Evolutionary conservation across 1,140 invertebrate species (phyloP).

Genomic region (Chionoecetes opilio): DNA sequence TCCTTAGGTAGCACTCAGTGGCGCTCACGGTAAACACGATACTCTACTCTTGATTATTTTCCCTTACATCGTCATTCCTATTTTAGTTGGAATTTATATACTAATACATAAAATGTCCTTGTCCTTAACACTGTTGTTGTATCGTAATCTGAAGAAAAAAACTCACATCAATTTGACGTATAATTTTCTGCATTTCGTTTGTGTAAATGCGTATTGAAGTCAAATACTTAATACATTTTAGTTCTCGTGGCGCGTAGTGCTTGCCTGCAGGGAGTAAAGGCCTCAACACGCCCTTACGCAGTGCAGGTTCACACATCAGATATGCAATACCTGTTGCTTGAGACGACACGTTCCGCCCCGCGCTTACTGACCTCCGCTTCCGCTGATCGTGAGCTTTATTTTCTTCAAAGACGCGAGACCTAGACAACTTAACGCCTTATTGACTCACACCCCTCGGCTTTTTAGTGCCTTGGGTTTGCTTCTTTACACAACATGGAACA

Average conservation of each 20-base stretch:
- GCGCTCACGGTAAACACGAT: background rate
- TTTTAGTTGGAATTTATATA: background rate
- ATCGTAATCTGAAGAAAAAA: too few relatives aligned
- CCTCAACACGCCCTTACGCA: constrained; percentile 2
- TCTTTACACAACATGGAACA: too few relatives aligned
- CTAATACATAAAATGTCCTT: too few relatives aligned
- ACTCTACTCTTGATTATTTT: background rate
- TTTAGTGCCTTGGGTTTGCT: too few relatives aligned
- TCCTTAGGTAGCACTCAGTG: background rate
- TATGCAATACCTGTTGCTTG: background rate
- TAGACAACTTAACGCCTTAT: too few relatives aligned
- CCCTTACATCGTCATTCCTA: background rate
- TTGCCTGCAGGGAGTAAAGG: background rate
- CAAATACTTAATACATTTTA: background rate
- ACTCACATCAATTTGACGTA: background rate
- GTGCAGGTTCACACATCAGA: background rate
- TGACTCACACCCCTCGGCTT: too few relatives aligned
- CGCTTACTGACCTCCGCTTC: background rate
- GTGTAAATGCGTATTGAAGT: background rate
- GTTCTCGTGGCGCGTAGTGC: background rate
- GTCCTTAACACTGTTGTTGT: too few relatives aligned
- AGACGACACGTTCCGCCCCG: background rate
- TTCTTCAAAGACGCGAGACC: too few relatives aligned
- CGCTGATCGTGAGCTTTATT: too few relatives aligned
- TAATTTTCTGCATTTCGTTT: background rate